These are phyloP conservation scores for Neogale vison DNA, from an alignment of 2,113 vertebrate genomes.

Conservation along the genomic window DNA sequence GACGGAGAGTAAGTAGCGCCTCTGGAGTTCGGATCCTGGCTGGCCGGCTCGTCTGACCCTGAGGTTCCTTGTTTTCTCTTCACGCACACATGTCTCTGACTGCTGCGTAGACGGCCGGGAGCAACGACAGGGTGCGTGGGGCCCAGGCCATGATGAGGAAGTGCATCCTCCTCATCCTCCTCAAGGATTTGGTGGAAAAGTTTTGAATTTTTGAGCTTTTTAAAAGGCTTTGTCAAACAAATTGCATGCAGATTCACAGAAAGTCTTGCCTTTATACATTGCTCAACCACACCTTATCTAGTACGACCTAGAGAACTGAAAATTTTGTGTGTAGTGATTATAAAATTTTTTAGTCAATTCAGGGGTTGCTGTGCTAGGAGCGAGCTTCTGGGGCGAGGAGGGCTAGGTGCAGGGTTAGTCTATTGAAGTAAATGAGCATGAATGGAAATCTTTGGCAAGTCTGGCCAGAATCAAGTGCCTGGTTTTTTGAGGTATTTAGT, in stretches of 20 bases:
- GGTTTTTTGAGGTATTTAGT: not conserved
- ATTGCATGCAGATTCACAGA: not conserved
- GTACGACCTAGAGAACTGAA: not conserved
- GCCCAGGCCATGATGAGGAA: not conserved
- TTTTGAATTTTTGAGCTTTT: not conserved
- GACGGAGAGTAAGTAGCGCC: not conserved
- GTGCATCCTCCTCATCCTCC: not conserved
- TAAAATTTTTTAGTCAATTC: not conserved
- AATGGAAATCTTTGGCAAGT: not conserved
- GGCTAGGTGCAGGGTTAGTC: not conserved
- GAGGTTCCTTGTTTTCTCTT: not conserved
- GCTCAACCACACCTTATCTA: not conserved
- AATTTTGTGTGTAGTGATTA: not conserved
- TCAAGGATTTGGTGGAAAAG: not conserved
- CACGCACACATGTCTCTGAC: not conserved
- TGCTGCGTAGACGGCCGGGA: not conserved
- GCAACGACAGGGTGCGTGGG: accelerated
- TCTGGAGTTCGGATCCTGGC: not conserved
- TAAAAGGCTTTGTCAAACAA: not conserved
- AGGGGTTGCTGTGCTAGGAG: not conserved
- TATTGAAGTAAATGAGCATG: not conserved
- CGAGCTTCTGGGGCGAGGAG: not conserved
- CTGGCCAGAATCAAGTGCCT: not conserved
- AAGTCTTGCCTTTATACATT: not conserved
- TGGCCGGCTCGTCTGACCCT: not conserved